A percentile compares a stretch with the other conserved stretches of the same genome.
phyloP scores from a whole-genome alignment of 2,797 vertebrate species.

The Platyrinchus mystaceus region DNA sequence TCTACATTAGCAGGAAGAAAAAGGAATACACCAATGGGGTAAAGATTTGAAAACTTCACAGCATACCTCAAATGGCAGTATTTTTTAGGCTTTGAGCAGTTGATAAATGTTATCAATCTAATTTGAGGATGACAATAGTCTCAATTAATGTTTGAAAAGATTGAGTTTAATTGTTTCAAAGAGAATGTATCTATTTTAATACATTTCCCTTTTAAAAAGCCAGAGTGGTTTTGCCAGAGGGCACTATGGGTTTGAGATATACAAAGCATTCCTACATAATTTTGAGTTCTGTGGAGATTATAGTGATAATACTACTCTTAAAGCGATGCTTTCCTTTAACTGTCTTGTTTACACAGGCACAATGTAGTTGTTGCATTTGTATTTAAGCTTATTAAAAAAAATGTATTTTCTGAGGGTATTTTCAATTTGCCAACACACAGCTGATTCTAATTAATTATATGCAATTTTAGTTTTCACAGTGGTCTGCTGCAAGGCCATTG shows the following conservation, averaged over 20 bases:
- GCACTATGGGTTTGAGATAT: neutral
- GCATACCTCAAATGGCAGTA: neutral
- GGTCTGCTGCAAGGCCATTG: neutral
- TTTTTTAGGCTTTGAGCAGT: neutral
- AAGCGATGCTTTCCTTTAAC: neutral
- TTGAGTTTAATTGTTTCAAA: slow-evolving; percentile 6
- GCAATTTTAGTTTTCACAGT: neutral
- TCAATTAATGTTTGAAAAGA: neutral
- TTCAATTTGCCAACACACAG: neutral
- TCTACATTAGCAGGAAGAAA: neutral
- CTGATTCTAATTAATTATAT: neutral
- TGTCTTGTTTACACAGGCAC: neutral
- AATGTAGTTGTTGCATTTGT: neutral
- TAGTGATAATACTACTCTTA: neutral
- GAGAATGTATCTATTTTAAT: slow-evolving; percentile 15
- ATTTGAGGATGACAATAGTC: neutral
- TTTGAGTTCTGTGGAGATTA: neutral
- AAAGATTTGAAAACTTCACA: neutral
- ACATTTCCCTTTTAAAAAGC: neutral
- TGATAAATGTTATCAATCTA: neutral
- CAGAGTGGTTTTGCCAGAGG: neutral
- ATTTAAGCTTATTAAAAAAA: neutral
- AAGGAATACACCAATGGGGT: neutral
- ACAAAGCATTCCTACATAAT: neutral
- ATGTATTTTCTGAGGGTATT: neutral